A percentile compares a stretch with the other conserved stretches of the same genome.
Conservation (phyloP, 2,113 vertebrate species). For the Sorex araneus region DNA sequence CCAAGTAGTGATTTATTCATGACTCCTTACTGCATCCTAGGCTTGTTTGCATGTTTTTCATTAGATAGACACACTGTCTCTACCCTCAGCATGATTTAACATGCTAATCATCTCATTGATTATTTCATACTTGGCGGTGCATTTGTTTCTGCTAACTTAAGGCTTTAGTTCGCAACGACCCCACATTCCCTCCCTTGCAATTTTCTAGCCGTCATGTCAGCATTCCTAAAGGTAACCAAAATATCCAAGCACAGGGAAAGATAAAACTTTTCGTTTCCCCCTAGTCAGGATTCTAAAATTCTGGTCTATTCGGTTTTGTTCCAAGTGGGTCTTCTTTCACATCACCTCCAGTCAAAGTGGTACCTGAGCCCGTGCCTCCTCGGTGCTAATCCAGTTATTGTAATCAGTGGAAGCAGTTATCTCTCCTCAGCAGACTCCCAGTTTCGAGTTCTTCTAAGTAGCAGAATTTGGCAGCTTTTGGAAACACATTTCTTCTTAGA, state of each 20-base stretch:
- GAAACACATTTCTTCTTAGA: conserved; percentile 85
- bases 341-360: conserved; percentile 76
- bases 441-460: conserved; percentile 92
- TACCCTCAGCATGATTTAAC: conserved; percentile 62
- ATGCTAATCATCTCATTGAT: conserved; percentile 69
- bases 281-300: conserved; percentile 67
- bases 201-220: conserved; percentile 69
- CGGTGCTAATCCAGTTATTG: conserved; percentile 90
- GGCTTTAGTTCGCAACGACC: conserved; percentile 52
- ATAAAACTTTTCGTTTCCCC: conserved; percentile 64
- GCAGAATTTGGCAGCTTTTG: conserved; percentile 89
- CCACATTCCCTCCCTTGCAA: conserved; percentile 35
- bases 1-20: neutral
- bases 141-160: conserved; percentile 55
- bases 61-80: conserved; percentile 70
- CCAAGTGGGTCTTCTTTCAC: conserved; percentile 68
- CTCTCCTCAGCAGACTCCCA: conserved; percentile 90
- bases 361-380: conserved; percentile 81
- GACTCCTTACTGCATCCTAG: conserved; percentile 51
- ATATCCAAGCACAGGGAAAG: conserved; percentile 59
- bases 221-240: conserved; percentile 69
- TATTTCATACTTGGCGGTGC: conserved; percentile 56
- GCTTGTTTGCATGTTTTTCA: conserved; percentile 68
- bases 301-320: conserved; percentile 74
- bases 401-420: conserved; percentile 92